Evolutionary conservation across 1,140 invertebrate genomes (phyloP).

Genomic region (Harpegnathos saltator): DNA sequence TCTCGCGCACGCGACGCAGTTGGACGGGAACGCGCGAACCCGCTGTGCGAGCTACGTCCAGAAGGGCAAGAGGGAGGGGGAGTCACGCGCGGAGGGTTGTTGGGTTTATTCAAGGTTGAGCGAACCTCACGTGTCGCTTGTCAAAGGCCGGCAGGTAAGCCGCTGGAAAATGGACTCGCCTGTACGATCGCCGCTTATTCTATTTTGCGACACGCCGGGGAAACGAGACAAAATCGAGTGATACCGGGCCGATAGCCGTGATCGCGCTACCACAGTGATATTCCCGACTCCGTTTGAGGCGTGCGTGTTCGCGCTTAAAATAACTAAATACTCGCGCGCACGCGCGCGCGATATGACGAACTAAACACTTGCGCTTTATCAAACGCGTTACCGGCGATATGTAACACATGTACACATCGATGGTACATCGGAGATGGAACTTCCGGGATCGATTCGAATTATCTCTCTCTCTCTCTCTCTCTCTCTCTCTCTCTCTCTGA

Average conservation of each 20-base stretch:
- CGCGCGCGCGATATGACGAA: neutral
- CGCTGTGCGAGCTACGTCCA: too few species aligned
- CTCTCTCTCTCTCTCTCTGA: too few species aligned
- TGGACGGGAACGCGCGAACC: too few species aligned
- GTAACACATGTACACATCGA: too few species aligned
- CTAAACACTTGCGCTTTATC: neutral
- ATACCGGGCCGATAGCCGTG: slow-evolving; percentile 6
- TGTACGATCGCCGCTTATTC: slow-evolving; percentile 11
- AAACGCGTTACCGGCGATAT: neutral
- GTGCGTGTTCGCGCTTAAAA: slow-evolving; percentile 29
- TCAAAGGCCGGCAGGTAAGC: slow-evolving; percentile 48
- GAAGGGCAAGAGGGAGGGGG: neutral
- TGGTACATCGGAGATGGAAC: too few species aligned
- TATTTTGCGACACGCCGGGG: slow-evolving; percentile 50
- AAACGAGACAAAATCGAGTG: slow-evolving; percentile 56
- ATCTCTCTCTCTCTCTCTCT: too few species aligned
- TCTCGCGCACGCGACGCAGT: neutral
- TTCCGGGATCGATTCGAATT: slow-evolving; percentile 1
- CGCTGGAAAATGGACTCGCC: slow-evolving; percentile 51
- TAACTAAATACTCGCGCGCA: slow-evolving; percentile 6
- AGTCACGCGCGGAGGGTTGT: slow-evolving; percentile 2
- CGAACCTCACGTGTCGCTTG: slow-evolving; percentile 54
- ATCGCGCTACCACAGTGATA: slow-evolving; percentile 32
- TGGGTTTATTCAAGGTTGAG: slow-evolving; percentile 49
- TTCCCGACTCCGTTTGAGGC: slow-evolving; percentile 1